Base-by-base conservation (phyloP, 2,888 invertebrate species). In the Pandemis heparana region DNA sequence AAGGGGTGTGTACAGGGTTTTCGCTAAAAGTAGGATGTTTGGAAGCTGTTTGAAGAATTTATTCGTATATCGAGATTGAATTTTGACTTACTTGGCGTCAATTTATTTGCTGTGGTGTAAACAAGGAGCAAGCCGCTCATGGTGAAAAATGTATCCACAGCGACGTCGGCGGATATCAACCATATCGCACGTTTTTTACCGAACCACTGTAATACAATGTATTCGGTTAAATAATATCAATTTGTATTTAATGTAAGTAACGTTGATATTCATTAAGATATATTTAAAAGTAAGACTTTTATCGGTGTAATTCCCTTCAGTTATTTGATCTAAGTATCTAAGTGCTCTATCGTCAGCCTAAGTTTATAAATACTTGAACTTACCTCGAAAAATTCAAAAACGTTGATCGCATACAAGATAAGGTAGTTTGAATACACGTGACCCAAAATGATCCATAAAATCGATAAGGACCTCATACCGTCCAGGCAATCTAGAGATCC, bases 51-150 rank as follows among this genome's bases (percentile, higher is more conserved):
- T 14, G 1, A n/a, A 48, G n/a, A 48, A 6, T 48, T 14, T n/a
- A 6, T n/a, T 14, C 1, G n/a, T n/a, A 6, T 14, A 12, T 12
- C 5, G 10, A 46, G 10, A 46, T n/a, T 5, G 6, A 48, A 48
- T 53, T n/a, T 48, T 14, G 4, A 76, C 79, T 77, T 73, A 81
- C 82, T 66, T 53, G 51, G 41, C 1, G 51, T 70, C 43, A 53
- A 53, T 53, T 70, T 70, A 10, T 62, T 62, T n/a, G 53, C 62
- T 6, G 70, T 16, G 14, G 53, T 63, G 12, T 70, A 70, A 51
- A 70, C 70, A 6, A 70, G 18, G 4, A 70, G 62, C 41, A 70
- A 23, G 16, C 70, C 70, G 39, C 70, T 70, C 53, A 70, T n/a
- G 10, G 53, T 32, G n/a, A 70, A 70, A 10, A 70, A 70, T 6